Evolutionary conservation across 1,140 invertebrate genomes (phyloP).

Genomic region (Dreissena rostriformis): DNA sequence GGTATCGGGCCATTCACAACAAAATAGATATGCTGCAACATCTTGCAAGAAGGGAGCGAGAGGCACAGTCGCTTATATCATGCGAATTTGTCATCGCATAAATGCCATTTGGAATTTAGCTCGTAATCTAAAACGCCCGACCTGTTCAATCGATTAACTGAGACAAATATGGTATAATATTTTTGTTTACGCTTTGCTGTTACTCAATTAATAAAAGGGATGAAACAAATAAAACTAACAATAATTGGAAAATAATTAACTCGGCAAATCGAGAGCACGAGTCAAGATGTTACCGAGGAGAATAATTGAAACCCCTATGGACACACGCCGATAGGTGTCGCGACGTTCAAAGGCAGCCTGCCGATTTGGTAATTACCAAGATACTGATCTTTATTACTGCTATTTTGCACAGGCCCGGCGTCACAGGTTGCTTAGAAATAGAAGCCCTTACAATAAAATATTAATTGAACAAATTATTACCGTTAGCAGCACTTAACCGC

Average conservation of each 20-base stretch:
- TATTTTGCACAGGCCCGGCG: not conserved
- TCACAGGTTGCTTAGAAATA: not conserved
- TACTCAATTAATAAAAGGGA: not conserved
- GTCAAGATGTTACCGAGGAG: not conserved
- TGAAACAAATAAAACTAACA: not conserved
- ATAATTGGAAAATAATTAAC: slow-evolving; percentile 7
- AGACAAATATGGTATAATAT: no score
- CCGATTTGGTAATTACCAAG: not conserved
- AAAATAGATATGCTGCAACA: not conserved
- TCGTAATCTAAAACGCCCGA: no score
- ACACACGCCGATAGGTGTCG: no score
- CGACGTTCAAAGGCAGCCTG: not conserved
- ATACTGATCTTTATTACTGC: slow-evolving; percentile 1
- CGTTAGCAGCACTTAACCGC: no score
- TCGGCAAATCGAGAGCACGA: not conserved
- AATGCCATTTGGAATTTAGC: no score
- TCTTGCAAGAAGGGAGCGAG: not conserved
- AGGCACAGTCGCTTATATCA: no score
- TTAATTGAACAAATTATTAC: not conserved
- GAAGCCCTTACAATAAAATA: not conserved
- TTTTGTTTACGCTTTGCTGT: no score
- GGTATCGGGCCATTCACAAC: not conserved
- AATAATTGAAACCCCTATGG: not conserved
- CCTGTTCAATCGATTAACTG: no score
- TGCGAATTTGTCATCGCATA: no score